Percentiles rank a stretch among this genome's conserved stretches.
These are phyloP conservation scores for Heterotis niloticus DNA, from an alignment of 2,113 vertebrate genomes.

Conservation along the genomic window DNA sequence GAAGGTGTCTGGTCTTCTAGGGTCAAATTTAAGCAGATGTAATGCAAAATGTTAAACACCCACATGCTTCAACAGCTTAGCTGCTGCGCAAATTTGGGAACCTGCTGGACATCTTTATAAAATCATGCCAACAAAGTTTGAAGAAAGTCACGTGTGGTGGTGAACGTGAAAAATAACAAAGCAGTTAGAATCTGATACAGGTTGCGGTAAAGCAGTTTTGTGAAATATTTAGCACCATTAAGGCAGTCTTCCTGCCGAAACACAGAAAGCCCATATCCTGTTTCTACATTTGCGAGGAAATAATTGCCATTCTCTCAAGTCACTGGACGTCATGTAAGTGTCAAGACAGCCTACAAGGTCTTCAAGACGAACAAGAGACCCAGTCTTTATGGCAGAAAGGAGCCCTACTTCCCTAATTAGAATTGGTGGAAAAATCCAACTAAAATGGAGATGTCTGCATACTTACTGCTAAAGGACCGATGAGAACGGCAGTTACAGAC, in stretches of 20 bases:
- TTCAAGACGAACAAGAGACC: background rate
- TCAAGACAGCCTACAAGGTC: conserved; percentile 2
- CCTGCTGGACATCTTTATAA: background rate
- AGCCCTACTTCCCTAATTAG: conserved; percentile 1
- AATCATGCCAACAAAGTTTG: background rate
- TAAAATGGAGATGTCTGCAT: background rate
- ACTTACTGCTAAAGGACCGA: background rate
- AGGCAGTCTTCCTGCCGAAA: background rate
- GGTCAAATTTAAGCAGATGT: too few species aligned
- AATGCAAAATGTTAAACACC: too few species aligned
- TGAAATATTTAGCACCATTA: background rate
- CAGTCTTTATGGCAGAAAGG: conserved; percentile 14
- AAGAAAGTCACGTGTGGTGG: background rate
- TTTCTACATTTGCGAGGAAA: conserved; percentile 5
- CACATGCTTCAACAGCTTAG: too few species aligned
- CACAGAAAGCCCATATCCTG: background rate
- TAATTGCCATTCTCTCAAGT: conserved; percentile 1
- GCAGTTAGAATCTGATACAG: too few species aligned
- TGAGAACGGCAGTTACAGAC: background rate
- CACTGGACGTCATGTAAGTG: background rate
- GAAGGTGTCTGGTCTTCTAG: too few species aligned
- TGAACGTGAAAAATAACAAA: too few species aligned
- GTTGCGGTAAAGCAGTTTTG: background rate
- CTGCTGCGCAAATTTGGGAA: background rate
- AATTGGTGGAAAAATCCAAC: background rate